Evolutionary conservation across 2,888 invertebrate genomes (phyloP).

Genomic region (Sepiola atlantica): DNA sequence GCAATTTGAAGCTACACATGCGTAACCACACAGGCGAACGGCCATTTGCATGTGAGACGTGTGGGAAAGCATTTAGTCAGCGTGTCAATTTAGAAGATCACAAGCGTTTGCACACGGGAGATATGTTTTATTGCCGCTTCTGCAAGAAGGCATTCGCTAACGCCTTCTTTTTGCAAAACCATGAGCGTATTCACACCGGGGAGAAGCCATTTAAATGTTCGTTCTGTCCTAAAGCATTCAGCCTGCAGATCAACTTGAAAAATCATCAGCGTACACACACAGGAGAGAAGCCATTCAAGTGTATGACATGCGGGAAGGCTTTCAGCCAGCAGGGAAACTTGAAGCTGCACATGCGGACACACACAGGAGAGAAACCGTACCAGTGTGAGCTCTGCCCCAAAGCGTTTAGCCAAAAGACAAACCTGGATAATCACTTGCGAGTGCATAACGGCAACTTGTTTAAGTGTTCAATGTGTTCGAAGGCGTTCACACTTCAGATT

Average conservation of each 20-base stretch:
- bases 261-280: slow-evolving; percentile 72
- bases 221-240: slow-evolving; percentile 34
- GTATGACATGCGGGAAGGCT: slow-evolving; percentile 71
- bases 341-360: slow-evolving; percentile 76
- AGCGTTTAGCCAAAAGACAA: slow-evolving; percentile 73
- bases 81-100: slow-evolving; percentile 17
- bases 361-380: slow-evolving; percentile 77
- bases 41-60: slow-evolving; percentile 2
- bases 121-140: slow-evolving; percentile 39
- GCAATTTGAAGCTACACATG: slow-evolving; percentile 24
- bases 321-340: slow-evolving; percentile 77
- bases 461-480: slow-evolving; percentile 40
- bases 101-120: background rate
- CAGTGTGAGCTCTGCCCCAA: slow-evolving; percentile 76
- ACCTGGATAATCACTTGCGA: slow-evolving; percentile 32
- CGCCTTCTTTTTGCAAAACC: slow-evolving; percentile 33
- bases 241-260: slow-evolving; percentile 37
- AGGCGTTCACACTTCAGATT: slow-evolving; percentile 41
- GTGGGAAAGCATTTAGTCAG: slow-evolving; percentile 1
- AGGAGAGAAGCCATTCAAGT: slow-evolving; percentile 74
- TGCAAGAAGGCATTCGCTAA: slow-evolving; percentile 38
- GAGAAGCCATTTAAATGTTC: slow-evolving; percentile 40
- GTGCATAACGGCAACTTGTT: slow-evolving; percentile 38
- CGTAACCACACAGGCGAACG: slow-evolving; percentile 1
- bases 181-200: slow-evolving; percentile 34